Base-by-base conservation (phyloP, 2,888 invertebrate genomes). In the Eumerus sabulonum region DNA sequence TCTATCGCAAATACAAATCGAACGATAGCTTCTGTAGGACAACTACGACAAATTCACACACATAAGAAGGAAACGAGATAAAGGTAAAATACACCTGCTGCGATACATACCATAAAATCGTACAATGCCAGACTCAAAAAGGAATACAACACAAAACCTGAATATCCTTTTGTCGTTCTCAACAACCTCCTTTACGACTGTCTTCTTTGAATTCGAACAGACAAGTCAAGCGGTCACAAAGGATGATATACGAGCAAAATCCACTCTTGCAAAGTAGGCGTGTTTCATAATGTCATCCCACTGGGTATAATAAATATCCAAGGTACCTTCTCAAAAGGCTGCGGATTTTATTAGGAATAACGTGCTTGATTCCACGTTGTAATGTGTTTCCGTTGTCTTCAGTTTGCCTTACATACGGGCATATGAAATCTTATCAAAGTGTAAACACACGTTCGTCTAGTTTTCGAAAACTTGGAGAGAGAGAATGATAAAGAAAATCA, bases 361-460 rank as follows among this genome's bases (percentile, higher is more conserved):
- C 42, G 51, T 45, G 3, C 42, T 59, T 45, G 3, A 47, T n/a
- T 47, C 40, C 35, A 13, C 57, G 57, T n/a, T n/a, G n/a, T 62
- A 45, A 62, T 42, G 17, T 18, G 5, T 45, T n/a, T n/a, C n/a
- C n/a, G n/a, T n/a, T n/a, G n/a, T n/a, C n/a, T n/a, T n/a, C n/a
- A n/a, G n/a, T n/a, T n/a, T n/a, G n/a, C n/a, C n/a, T n/a, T 38
- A 54, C 35, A 38, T 60, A 40, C 54, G 50, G 62, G 18, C 59
- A 27, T 27, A 64, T 42, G 51, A 67, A 77, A 72, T 77, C 77
- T 77, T 67, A 77, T 77, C 77, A 63, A 13, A 77, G 47, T 53
- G 57, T 62, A 77, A 77, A 77, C 77, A 77, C 72, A 67, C 45
- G n/a, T 67, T 71, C 51, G 53, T 42, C 16, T 40, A 42, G 13